Percentiles rank a stretch among this genome's conserved stretches.
These are phyloP conservation scores for Lacerta agilis DNA, from an alignment of 2,797 vertebrate genomes.

Conservation along the genomic window DNA sequence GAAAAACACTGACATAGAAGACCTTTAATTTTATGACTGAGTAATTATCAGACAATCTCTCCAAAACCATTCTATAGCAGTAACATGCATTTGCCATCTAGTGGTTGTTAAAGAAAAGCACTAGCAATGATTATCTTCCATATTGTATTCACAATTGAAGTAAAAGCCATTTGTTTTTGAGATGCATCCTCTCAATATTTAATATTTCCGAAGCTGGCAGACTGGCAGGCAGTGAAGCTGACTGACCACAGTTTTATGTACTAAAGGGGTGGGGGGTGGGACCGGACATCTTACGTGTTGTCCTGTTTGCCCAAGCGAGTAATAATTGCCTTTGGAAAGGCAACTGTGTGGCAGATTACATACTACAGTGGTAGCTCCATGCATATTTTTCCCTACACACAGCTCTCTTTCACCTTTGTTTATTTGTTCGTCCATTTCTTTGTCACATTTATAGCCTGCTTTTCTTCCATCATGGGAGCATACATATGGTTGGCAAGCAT, in stretches of 20 bases:
- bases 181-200: neutral
- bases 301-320: neutral
- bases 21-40: slow-evolving; percentile 33
- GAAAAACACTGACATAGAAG: no score
- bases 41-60: slow-evolving; percentile 22
- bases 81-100: slow-evolving; percentile 79
- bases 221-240: neutral
- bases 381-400: neutral
- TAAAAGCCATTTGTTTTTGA: neutral
- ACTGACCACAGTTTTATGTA: neutral
- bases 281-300: neutral
- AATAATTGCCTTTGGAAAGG: neutral
- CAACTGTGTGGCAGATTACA: neutral
- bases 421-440: neutral
- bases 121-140: neutral
- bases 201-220: neutral
- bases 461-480: neutral
- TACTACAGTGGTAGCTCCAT: neutral
- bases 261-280: neutral
- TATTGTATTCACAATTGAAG: neutral
- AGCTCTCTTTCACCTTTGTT: neutral
- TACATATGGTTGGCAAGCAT: neutral
- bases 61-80: slow-evolving; percentile 23
- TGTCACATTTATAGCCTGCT: no score
- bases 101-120: slow-evolving; percentile 54